A percentile compares a stretch with the other conserved stretches of the same genome.
phyloP scores from a whole-genome alignment of 1,140 invertebrate genomes.

The Ostrea edulis region DNA sequence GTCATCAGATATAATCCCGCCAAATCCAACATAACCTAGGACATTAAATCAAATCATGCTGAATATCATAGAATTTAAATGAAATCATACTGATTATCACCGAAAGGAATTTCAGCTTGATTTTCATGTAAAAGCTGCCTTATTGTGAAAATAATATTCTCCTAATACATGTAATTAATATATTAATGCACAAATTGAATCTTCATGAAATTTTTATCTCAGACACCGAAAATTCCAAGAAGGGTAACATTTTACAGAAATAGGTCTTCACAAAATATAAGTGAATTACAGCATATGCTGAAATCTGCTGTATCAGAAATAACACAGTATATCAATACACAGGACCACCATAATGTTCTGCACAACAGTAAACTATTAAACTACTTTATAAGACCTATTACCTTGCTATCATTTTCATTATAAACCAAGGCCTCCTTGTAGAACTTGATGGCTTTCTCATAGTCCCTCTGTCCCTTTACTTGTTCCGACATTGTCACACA shows the following conservation, averaged over 20 bases:
- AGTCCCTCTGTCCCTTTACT: slow-evolving; percentile 83
- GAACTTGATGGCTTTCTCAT: slow-evolving; percentile 86
- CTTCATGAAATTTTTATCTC: background rate
- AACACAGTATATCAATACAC: too few species aligned
- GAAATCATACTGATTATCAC: too few species aligned
- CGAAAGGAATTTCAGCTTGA: too few species aligned
- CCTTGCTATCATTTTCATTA: slow-evolving; percentile 88
- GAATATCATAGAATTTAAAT: too few species aligned
- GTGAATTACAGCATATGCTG: too few species aligned
- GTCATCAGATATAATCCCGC: slow-evolving; percentile 92
- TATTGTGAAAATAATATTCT: too few species aligned
- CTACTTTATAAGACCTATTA: slow-evolving; percentile 69
- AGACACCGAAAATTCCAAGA: background rate
- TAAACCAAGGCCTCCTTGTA: slow-evolving; percentile 92
- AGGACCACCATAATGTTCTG: background rate
- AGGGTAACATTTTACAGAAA: too few species aligned
- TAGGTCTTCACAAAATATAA: too few species aligned
- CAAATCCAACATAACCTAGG: slow-evolving; percentile 83
- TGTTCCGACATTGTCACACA: slow-evolving; percentile 86
- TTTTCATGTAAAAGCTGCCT: too few species aligned
- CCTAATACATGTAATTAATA: too few species aligned
- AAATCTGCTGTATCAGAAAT: too few species aligned
- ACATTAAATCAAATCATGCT: background rate
- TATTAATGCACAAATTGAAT: too few species aligned
- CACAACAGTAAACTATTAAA: background rate